Evolutionary conservation across 2,113 vertebrate species (phyloP).

Genomic region (Deroptyus accipitrinus): DNA sequence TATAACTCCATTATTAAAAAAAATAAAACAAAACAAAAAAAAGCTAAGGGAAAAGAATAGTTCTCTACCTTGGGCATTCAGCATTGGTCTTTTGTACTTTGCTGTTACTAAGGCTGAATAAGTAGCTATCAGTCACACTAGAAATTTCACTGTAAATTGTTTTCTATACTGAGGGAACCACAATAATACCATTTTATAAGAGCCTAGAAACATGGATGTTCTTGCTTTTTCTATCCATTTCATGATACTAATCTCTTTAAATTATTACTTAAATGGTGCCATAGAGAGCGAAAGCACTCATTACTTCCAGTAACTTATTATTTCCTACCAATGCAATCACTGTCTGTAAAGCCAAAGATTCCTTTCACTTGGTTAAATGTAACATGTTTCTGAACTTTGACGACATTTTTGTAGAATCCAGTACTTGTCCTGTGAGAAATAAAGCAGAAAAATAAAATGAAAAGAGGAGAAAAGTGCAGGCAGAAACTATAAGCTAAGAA

Average conservation of each 20-base stretch:
- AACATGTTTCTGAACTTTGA: slow-evolving; percentile 95
- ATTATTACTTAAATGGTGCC: neutral
- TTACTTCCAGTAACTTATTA: neutral
- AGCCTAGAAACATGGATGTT: neutral
- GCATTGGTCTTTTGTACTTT: neutral
- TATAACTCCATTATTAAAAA: neutral
- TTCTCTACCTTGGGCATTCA: neutral
- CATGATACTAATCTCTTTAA: neutral
- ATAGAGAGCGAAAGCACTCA: neutral
- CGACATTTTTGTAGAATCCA: slow-evolving; percentile 92
- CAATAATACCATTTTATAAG: neutral
- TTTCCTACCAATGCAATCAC: slow-evolving; percentile 91
- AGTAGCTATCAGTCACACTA: neutral
- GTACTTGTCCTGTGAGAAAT: slow-evolving; percentile 78
- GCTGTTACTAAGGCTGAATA: neutral
- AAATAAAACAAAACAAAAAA: neutral
- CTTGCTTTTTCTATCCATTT: neutral
- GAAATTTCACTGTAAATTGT: neutral
- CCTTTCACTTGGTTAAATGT: slow-evolving; percentile 99
- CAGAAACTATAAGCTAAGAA: neutral
- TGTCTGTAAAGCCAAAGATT: slow-evolving; percentile 97
- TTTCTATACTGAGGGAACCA: neutral
- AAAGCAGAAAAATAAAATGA: neutral
- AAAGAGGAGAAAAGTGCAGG: neutral
- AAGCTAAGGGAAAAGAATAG: neutral